Base-by-base conservation (phyloP, 2,797 vertebrate genomes). In the Anguilla pacifica region DNA sequence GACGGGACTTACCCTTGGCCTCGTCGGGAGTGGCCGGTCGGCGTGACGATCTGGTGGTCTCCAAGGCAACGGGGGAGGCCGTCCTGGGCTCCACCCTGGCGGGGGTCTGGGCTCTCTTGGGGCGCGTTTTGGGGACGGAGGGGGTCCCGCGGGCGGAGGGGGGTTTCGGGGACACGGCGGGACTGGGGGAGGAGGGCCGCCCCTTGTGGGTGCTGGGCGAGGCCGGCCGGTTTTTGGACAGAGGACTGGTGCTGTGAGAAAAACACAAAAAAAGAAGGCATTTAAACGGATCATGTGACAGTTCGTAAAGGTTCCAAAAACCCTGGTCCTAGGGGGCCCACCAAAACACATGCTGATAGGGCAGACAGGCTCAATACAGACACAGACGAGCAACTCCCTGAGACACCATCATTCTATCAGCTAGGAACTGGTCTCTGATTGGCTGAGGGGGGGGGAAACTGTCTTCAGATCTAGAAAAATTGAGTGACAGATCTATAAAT, bases 121-220 rank as follows among this genome's bases (percentile, higher is more conserved):
- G 93, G 6, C 96, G 94, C 70, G 93, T 94, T 91, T 97, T 97
- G 31, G 96, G 96, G 11, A 96, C 97, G 6, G 96, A 96, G 1
- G 96, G 97, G 91, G 93, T 91, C 7, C 94, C 94, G 49, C 94
- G 96, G 31, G 96, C 91, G 3, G 95, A 92, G 31, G 92, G 89
- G 81, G 94, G 95, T 86, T 91, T 96, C 22, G 96, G 95, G 15
- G 96, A 95, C 22, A 90, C 90, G 17, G 93, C 93, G 0, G 95
- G 95, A 89, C 94, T 96, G 2, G 97, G 97, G 10, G 96, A 96
- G 0, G 97, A 94, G 0, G 96, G 94, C 84, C 96, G 95, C 39
- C 94, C 96, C 86, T 95, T 97, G 28, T 95, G 93, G 0, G 94
- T 93, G 59, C 96, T 96, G 0, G 98, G 97, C n/a, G 97, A 98